phyloP scores from a whole-genome alignment of 2,113 vertebrate genomes.

The Phylloscopus trochiloides region DNA sequence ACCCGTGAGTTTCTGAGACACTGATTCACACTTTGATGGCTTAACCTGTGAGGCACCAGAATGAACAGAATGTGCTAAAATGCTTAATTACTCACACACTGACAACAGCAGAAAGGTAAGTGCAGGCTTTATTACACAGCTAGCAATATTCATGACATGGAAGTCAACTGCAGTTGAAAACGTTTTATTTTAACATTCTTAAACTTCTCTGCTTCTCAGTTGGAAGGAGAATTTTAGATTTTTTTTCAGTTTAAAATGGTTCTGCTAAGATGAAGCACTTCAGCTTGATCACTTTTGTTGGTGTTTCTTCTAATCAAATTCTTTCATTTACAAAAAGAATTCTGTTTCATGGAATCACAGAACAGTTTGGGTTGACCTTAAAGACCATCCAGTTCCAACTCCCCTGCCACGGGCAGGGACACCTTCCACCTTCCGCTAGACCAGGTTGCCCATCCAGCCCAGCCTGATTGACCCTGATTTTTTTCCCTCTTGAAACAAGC shows the following conservation, averaged over 20 bases:
- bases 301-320: neutral
- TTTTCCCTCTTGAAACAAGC: neutral
- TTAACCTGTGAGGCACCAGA: neutral
- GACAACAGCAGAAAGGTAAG: neutral
- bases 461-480: neutral
- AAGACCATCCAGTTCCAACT: neutral
- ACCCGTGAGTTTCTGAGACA: neutral
- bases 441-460: neutral
- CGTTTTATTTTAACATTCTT: neutral
- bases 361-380: neutral
- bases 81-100: neutral
- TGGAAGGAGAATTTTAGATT: neutral
- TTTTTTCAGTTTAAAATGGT: neutral
- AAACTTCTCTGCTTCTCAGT: neutral
- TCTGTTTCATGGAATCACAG: neutral
- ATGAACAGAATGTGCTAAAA: neutral
- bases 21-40: neutral
- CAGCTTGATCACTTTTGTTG: fast-evolving
- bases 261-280: neutral
- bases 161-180: neutral
- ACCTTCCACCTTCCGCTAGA: neutral
- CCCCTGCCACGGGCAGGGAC: neutral
- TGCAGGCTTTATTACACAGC: neutral
- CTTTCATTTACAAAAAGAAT: neutral
- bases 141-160: neutral